Percentiles rank a stretch among this genome's conserved stretches.
Conservation (phyloP, 2,888 invertebrate species). For the Acrobasis consociella region DNA sequence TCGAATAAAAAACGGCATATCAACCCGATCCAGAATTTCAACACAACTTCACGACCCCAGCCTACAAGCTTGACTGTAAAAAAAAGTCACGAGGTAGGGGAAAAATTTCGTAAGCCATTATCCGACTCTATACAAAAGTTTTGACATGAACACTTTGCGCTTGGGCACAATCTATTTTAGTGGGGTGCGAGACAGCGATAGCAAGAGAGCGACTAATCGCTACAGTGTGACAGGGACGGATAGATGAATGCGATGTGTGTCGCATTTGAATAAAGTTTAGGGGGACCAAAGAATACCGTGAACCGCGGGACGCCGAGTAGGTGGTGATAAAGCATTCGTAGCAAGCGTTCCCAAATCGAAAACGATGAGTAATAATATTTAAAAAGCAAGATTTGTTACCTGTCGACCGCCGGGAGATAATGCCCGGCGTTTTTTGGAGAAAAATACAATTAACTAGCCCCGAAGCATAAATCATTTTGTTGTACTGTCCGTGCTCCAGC, state of each 20-base stretch:
- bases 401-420: constrained; percentile 78
- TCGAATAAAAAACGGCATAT: constrained; percentile 64
- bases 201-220: constrained; percentile 53
- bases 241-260: constrained; percentile 65
- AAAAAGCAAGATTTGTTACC: constrained; percentile 82
- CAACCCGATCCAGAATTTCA: constrained; percentile 65
- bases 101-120: constrained; percentile 82
- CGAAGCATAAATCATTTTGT: constrained; percentile 71
- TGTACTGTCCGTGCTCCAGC: constrained; percentile 59
- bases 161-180: constrained; percentile 83
- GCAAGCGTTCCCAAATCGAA: constrained; percentile 80
- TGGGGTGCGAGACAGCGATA: constrained; percentile 72
- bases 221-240: constrained; percentile 64
- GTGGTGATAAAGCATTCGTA: constrained; percentile 83
- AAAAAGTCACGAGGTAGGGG: constrained; percentile 78
- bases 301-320: constrained; percentile 81
- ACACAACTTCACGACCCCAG: constrained; percentile 78
- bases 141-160: constrained; percentile 82
- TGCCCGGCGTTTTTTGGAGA: constrained; percentile 72
- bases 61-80: constrained; percentile 76
- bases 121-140: constrained; percentile 77
- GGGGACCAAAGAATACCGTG: constrained; percentile 74
- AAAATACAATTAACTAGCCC: constrained; percentile 81
- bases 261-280: constrained; percentile 81
- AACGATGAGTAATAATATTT: constrained; percentile 82